A percentile compares a stretch with the other conserved stretches of the same genome.
These are phyloP conservation scores for Zaprionus davidi DNA, from an alignment of 1,140 invertebrate species.

Conservation along the genomic window DNA sequence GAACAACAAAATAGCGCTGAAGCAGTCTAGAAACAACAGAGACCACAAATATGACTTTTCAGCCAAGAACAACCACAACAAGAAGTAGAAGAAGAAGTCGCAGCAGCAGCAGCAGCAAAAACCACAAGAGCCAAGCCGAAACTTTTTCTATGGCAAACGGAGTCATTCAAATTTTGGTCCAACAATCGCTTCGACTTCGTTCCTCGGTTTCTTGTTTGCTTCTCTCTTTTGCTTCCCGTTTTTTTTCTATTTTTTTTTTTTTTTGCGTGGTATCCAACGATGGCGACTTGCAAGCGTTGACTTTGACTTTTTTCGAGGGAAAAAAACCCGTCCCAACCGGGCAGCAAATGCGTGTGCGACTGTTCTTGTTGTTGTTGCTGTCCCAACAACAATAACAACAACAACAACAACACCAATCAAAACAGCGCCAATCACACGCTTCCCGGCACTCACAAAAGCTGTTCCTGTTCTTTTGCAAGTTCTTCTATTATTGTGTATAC, in stretches of 20 bases:
- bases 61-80: conserved; percentile 46
- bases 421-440: conserved; percentile 75
- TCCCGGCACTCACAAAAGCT: conserved; percentile 57
- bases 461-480: conserved; percentile 76
- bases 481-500: conserved; percentile 29
- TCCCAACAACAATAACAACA: conserved; percentile 9
- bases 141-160: conserved; percentile 37
- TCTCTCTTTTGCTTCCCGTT: background rate
- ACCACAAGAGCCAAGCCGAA: conserved; percentile 28
- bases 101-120: conserved; percentile 30
- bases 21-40: conserved; percentile 54
- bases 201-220: conserved; percentile 19
- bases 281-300: conserved; percentile 71
- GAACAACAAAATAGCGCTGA: conserved; percentile 6
- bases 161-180: conserved; percentile 71
- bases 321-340: conserved; percentile 42
- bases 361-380: too few species aligned
- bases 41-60: conserved; percentile 74
- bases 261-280: conserved; percentile 58
- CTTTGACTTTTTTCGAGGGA: conserved; percentile 56
- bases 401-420: conserved; percentile 19
- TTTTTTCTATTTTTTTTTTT: conserved; percentile 24
- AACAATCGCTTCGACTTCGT: conserved; percentile 53
- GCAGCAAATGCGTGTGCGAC: conserved; percentile 55
- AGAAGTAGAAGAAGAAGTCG: background rate